Percentiles rank a stretch among this genome's conserved stretches.
These are phyloP conservation scores for Byasa hedistus DNA, from an alignment of 2,888 invertebrate species.

Conservation along the genomic window DNA sequence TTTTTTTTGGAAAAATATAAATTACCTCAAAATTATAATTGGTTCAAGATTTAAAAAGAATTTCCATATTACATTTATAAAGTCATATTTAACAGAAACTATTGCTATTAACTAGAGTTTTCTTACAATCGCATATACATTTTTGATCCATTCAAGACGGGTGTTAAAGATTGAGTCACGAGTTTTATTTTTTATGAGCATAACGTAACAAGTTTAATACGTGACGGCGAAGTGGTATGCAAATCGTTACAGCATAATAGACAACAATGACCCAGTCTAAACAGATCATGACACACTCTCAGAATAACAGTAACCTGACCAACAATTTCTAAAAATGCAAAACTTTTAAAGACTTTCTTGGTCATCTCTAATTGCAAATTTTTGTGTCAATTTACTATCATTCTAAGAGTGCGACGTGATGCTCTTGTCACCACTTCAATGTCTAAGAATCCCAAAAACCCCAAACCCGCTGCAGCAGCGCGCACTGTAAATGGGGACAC, in stretches of 20 bases:
- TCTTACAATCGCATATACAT: constrained; percentile 38
- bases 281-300: background rate
- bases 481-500: constrained; percentile 27
- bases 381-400: no score
- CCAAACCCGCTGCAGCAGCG: constrained; percentile 1
- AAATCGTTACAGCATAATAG: background rate
- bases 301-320: no score
- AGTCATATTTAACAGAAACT: background rate
- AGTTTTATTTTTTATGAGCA: background rate
- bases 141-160: constrained; percentile 15
- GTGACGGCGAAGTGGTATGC: background rate
- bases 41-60: background rate
- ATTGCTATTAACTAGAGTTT: background rate
- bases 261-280: background rate
- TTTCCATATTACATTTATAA: background rate
- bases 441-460: background rate
- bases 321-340: no score
- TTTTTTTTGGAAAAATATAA: background rate
- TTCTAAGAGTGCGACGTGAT: background rate
- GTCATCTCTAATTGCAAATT: no score
- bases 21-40: background rate
- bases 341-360: no score
- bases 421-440: background rate
- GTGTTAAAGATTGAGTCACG: background rate
- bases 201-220: background rate